Evolutionary conservation across 2,797 vertebrate species (phyloP).

Genomic region (Potorous gilbertii): DNA sequence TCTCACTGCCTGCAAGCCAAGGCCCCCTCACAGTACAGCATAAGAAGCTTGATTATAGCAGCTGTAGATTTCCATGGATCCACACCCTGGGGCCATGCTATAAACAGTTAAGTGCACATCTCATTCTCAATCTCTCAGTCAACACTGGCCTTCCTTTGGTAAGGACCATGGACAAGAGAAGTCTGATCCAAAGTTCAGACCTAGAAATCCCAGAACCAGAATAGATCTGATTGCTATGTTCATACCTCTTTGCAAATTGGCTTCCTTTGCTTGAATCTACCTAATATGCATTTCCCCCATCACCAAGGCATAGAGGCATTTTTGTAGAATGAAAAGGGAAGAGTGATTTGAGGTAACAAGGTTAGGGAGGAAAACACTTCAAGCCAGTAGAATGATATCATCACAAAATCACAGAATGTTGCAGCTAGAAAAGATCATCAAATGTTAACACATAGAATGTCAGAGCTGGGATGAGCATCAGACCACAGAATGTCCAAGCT

Average conservation of each 20-base stretch:
- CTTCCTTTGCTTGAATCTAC: background rate
- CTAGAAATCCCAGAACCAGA: conserved; percentile 32
- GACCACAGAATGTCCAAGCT: background rate
- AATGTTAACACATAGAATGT: background rate
- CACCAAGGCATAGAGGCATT: background rate
- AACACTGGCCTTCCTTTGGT: background rate
- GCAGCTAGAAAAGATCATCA: background rate
- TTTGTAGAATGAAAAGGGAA: background rate
- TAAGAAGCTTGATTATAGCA: conserved; percentile 16
- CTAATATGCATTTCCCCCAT: background rate
- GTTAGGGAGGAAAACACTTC: background rate
- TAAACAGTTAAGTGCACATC: background rate
- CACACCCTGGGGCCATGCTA: conserved; percentile 6
- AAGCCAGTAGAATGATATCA: background rate
- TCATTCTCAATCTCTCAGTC: background rate
- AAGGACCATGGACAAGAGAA: background rate
- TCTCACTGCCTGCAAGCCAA: conserved; percentile 9
- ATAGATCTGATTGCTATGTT: background rate
- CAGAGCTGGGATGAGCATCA: background rate
- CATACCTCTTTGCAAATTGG: background rate
- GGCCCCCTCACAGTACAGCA: background rate
- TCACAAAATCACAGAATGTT: background rate
- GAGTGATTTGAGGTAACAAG: background rate
- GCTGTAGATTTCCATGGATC: background rate
- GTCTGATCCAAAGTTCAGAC: conserved; percentile 5